Percentiles rank a stretch among this genome's conserved stretches.
These are phyloP conservation scores for Amphiprion clarkii DNA, from an alignment of 2,797 vertebrate genomes.

Conservation along the genomic window DNA sequence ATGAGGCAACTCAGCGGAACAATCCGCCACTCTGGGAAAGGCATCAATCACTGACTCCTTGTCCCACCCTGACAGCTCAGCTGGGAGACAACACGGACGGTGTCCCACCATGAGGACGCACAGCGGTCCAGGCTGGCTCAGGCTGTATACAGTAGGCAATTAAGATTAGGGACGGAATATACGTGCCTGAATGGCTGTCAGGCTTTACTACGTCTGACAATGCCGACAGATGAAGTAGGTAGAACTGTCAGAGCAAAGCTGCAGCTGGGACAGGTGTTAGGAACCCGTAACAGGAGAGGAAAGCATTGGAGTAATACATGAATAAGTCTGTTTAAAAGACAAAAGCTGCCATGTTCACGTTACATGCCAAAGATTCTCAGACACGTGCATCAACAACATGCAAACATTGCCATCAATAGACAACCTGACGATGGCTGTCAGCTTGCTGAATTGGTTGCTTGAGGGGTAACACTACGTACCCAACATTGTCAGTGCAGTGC, in stretches of 20 bases:
- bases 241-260: conserved; percentile 56
- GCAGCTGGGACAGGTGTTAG: conserved; percentile 50
- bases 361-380: neutral
- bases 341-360: neutral
- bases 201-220: conserved; percentile 54
- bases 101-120: conserved; percentile 55
- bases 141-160: conserved; percentile 64
- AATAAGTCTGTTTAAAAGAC: conserved; percentile 33
- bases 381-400: conserved; percentile 5
- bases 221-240: conserved; percentile 53
- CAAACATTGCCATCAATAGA: neutral
- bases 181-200: conserved; percentile 63
- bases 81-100: conserved; percentile 62
- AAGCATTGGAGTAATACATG: conserved; percentile 31
- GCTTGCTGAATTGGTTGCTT: neutral
- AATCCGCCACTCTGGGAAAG: conserved; percentile 81
- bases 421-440: neutral
- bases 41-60: conserved; percentile 84
- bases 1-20: conserved; percentile 84
- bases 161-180: conserved; percentile 71
- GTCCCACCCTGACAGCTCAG: conserved; percentile 74
- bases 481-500: neutral
- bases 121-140: conserved; percentile 47
- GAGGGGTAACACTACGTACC: neutral
- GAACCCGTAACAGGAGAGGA: conserved; percentile 30